These are phyloP conservation scores for Chloebia gouldiae DNA, from an alignment of 2,113 vertebrate species.

Conservation along the genomic window DNA sequence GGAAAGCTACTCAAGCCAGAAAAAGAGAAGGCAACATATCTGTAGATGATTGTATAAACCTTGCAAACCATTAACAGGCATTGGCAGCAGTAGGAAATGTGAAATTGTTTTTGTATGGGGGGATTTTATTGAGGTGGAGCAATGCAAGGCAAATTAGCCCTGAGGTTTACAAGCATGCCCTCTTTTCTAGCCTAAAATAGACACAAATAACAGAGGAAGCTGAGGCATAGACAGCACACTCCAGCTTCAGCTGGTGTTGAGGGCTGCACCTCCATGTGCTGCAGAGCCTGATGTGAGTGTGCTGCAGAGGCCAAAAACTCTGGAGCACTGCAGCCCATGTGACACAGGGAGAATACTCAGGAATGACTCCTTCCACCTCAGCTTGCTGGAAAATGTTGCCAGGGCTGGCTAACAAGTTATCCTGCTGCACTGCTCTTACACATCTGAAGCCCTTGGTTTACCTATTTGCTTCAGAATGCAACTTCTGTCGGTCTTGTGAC, in stretches of 20 bases:
- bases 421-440: neutral
- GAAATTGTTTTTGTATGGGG: neutral
- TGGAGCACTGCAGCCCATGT: neutral
- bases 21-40: neutral
- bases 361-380: neutral
- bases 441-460: neutral
- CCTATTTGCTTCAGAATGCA: neutral
- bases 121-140: neutral
- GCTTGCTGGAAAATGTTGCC: neutral
- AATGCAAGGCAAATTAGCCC: neutral
- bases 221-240: neutral
- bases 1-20: neutral
- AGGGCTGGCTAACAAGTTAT: neutral
- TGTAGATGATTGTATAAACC: neutral
- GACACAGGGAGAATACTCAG: neutral
- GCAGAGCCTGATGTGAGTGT: neutral
- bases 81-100: neutral
- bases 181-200: neutral
- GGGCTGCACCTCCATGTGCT: neutral
- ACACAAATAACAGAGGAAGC: neutral
- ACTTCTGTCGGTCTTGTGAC: neutral
- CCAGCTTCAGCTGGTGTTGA: fast-evolving
- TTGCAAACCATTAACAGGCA: neutral
- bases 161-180: neutral
- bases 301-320: neutral